These are phyloP conservation scores for Molothrus aeneus DNA, from an alignment of 2,797 vertebrate genomes.

Conservation along the genomic window DNA sequence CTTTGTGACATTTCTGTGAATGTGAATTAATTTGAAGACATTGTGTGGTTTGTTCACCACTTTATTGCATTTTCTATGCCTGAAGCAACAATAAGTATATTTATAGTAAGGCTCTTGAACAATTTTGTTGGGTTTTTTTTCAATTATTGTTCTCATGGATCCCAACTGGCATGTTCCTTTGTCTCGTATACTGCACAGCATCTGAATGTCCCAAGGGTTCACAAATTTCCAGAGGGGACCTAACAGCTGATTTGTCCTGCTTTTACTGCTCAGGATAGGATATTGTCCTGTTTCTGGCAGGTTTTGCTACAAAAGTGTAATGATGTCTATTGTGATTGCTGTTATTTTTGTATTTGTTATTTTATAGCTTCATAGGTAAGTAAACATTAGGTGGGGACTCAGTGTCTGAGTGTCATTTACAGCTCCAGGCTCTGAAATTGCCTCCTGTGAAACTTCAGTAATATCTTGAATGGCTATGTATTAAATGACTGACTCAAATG, in stretches of 20 bases:
- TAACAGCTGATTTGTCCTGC: not conserved
- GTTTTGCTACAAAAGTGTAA: not conserved
- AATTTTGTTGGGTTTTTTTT: not conserved
- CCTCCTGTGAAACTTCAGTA: not conserved
- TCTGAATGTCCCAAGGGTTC: not conserved
- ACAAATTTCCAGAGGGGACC: not conserved
- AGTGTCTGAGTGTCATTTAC: not conserved
- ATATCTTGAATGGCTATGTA: not conserved
- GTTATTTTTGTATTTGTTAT: constrained; percentile 12
- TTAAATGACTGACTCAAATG: not conserved
- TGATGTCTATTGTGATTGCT: not conserved
- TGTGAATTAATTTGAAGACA: not conserved
- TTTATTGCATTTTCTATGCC: not conserved
- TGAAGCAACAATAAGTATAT: not conserved
- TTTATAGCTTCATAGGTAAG: constrained; percentile 14
- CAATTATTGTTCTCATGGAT: not conserved
- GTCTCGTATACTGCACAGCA: not conserved
- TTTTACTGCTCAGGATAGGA: not conserved
- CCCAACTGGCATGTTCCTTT: not conserved
- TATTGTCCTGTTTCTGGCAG: not conserved
- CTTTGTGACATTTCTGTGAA: not conserved
- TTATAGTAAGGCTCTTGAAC: not conserved
- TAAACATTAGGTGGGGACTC: not conserved
- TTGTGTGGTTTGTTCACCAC: not conserved
- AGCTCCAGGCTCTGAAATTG: not conserved